Base-by-base conservation (phyloP, 1,140 invertebrate species). In the Heliconius congener region DNA sequence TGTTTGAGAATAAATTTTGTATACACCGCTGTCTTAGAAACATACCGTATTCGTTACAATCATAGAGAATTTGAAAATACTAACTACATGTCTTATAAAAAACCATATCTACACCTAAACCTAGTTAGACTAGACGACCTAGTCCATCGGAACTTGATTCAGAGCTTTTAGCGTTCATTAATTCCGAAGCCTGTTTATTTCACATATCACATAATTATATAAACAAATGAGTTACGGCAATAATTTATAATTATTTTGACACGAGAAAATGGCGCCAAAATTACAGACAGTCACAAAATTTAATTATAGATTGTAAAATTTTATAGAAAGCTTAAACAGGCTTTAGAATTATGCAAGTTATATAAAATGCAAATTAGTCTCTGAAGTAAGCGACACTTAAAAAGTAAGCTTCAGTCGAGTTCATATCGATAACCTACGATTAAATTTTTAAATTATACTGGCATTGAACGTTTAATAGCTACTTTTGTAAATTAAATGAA, bases 91-190 rank as follows among this genome's bases (percentile, higher is more conserved):
- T 87, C 89, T 92, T 93, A 93, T 91, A 92, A 84, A 91, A 92
- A 92, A 92, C 85, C 84, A 90, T 93, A 93, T 93, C 91, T 93
- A 93, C 91, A 93, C 87, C 87, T 91, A 91, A 91, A 84, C 86
- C 90, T 91, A 91, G 81, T 85, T 86, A 89, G 91, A 92, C 91
- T 90, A 92, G 91, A 89, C 84, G 77, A 80, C 76, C 90, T 91
- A 92, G 90, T 90, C 90, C 87, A 88, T 83, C 83, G 89, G 89
- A 92, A 90, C 89, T 87, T 88, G 80, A 81, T 82, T 84, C 81
- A 83, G 81, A 82, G 84, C 79, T 78, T 77, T 77, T 71, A 27
- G 30, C 42, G 27, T 74, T 77, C 74, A 39, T 70, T 50, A 77
- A 72, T 81, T 39, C 79, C n/a, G 46, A 77, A 77, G 76, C 72